These are phyloP conservation scores for Cosmorhoe ocellata DNA, from an alignment of 2,888 invertebrate species.

Conservation along the genomic window DNA sequence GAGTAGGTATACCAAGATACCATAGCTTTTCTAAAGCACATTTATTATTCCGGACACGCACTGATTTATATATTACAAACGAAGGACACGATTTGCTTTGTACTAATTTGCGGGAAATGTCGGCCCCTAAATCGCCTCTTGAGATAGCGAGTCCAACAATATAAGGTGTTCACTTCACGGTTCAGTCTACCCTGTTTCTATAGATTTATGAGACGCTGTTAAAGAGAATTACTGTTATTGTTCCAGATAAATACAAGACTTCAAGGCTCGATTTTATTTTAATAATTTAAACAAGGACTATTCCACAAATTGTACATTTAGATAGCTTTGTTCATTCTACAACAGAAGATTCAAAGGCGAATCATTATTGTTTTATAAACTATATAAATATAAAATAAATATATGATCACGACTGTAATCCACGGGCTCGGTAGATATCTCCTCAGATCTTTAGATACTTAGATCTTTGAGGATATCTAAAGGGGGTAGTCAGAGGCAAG, in stretches of 20 bases:
- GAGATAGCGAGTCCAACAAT: slow-evolving; percentile 55
- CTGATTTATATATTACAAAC: neutral
- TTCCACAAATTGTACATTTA: slow-evolving; percentile 12
- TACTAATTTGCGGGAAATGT: slow-evolving; percentile 30
- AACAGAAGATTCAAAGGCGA: neutral
- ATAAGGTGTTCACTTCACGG: slow-evolving; percentile 52
- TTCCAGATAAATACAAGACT: slow-evolving; percentile 36
- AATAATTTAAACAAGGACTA: neutral
- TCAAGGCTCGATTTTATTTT: slow-evolving; percentile 5
- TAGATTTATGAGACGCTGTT: slow-evolving; percentile 47
- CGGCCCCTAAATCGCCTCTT: slow-evolving; percentile 46
- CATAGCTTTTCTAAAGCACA: too few relatives aligned
- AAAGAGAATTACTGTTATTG: slow-evolving; percentile 47
- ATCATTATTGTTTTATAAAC: neutral
- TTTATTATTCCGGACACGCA: too few relatives aligned
- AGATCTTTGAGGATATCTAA: too few relatives aligned
- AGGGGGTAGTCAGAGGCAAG: too few relatives aligned
- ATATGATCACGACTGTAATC: too few relatives aligned
- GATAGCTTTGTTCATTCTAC: slow-evolving; percentile 4
- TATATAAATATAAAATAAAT: too few relatives aligned
- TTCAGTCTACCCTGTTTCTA: slow-evolving; percentile 44
- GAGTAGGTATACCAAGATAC: too few relatives aligned
- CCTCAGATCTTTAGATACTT: too few relatives aligned
- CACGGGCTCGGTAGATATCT: too few relatives aligned
- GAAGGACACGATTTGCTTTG: neutral